Base-by-base conservation (phyloP, 2,113 vertebrate species). In the Spilogale gracilis region DNA sequence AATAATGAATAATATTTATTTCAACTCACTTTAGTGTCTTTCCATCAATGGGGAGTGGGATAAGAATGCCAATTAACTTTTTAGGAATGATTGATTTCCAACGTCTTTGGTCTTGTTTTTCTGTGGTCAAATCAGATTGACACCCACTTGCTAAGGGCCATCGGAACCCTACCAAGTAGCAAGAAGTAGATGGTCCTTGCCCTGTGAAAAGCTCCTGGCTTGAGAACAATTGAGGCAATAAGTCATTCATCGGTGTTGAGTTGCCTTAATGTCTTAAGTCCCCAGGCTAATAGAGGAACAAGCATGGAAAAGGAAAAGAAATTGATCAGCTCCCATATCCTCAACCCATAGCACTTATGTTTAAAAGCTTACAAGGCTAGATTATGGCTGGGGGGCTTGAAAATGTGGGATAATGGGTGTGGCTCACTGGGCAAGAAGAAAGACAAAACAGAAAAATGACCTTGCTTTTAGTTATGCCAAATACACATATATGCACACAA, bases 391-490 rank as follows among this genome's bases (percentile, higher is more conserved):
- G 14, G 14, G 38, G 54, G 21, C 71, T 95, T 91, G 20, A 85
- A 65, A 94, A 30, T 92, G 11, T 76, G 32, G 30, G 14, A 82
- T 54, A 79, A 95, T 27, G 13, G 50, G 2, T 94, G 43, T 87
- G 43, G n/a, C 6, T 97, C 6, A 30, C 94, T 96, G 84, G 67
- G 63, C 93, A 97, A 74, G 25, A 84, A 82, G 83, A 9, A 65
- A 96, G 96, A 97, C 23, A 83, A 97, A 97, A 93, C 7, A 6
- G 82, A 96, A 98, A 97, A 81, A 83, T 97, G 98, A 98, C 96
- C 95, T 98, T 98, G 97, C 94, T 94, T 45, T 58, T 97, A 58
- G 91, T 63, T 97, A 45, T 97, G n/a, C 83, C 97, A 98, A 83
- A 96, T 92, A 50, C 18, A 87, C 52, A 81, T 17, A 11, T 89